phyloP scores from a whole-genome alignment of 2,797 vertebrate species.

The Miichthys miiuy region DNA sequence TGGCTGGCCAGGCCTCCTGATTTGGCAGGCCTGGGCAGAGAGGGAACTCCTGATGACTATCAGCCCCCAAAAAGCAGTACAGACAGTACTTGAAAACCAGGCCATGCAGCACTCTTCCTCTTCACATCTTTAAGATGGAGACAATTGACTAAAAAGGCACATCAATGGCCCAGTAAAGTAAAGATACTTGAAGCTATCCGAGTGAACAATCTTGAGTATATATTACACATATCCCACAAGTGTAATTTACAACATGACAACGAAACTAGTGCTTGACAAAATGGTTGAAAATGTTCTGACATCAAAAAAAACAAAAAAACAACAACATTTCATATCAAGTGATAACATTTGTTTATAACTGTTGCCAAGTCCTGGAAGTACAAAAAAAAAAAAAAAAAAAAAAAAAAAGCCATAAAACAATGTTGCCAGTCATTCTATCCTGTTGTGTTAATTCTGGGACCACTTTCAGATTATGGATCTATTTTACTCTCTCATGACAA shows the following conservation, averaged over 20 bases:
- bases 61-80: constrained; percentile 29
- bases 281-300: neutral
- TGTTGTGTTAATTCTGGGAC: too few species aligned
- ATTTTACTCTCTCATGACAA: neutral
- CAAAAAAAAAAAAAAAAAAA: too few species aligned
- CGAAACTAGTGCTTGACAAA: neutral
- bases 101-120: constrained; percentile 11
- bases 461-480: neutral
- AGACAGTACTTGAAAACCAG: constrained; percentile 48
- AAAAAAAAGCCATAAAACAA: neutral
- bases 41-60: constrained; percentile 63
- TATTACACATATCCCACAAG: neutral
- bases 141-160: constrained; percentile 3
- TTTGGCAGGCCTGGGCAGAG: constrained; percentile 64
- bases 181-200: neutral
- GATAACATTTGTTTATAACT: neutral
- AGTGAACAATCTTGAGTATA: neutral
- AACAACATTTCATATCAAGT: neutral
- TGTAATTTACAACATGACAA: constrained; percentile 10
- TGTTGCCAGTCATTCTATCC: neutral
- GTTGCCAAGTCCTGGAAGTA: neutral
- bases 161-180: neutral
- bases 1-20: constrained; percentile 65
- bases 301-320: too few species aligned
- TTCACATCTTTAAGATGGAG: constrained; percentile 16